phyloP scores from a whole-genome alignment of 2,888 invertebrate species.

The Neoitamus cyanurus region DNA sequence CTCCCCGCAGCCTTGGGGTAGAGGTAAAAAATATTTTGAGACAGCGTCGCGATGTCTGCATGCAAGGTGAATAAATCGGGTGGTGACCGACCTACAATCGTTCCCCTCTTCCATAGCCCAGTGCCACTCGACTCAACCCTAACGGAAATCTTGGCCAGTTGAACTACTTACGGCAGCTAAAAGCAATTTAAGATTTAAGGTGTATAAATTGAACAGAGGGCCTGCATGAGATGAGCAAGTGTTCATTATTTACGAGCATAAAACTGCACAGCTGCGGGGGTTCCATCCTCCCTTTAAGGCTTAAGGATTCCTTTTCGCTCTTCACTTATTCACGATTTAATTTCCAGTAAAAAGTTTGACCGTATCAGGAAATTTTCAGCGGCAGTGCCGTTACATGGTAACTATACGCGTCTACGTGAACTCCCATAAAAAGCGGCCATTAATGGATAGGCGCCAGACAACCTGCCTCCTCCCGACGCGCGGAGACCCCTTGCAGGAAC shows the following conservation, averaged over 20 bases:
- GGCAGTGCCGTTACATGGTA: neutral
- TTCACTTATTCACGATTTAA: conserved; percentile 14
- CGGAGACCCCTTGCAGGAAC: neutral
- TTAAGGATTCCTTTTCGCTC: neutral
- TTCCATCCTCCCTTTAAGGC: no score
- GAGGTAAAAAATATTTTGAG: neutral
- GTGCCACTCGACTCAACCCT: neutral
- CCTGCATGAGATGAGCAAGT: no score
- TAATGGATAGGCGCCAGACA: conserved; percentile 52
- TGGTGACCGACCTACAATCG: neutral
- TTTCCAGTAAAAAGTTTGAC: conserved; percentile 28
- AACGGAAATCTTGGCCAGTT: neutral
- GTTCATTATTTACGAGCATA: neutral
- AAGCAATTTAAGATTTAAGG: neutral
- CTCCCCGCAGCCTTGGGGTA: neutral
- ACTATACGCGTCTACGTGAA: neutral
- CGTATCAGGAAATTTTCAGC: conserved; percentile 13
- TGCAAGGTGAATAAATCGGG: neutral
- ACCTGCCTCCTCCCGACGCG: conserved; percentile 42
- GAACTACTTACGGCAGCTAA: neutral
- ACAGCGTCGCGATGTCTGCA: neutral
- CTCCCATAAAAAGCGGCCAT: conserved; percentile 38
- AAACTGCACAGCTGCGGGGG: neutral
- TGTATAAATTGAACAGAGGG: no score
- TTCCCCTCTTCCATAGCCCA: neutral